Base-by-base conservation (phyloP, 1,140 invertebrate genomes). In the Brachionus angularis region DNA sequence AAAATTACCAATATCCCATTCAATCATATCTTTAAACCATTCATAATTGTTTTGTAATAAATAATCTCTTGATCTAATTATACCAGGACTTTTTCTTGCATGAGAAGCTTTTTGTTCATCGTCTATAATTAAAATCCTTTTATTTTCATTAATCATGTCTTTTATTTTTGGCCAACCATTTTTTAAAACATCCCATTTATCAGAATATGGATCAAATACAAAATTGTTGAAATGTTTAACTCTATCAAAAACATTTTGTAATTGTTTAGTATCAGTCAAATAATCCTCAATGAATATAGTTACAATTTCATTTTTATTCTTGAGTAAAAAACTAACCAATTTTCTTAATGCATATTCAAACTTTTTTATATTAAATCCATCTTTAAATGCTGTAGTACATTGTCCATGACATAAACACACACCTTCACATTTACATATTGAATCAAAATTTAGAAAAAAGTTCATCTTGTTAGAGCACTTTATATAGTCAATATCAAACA, bases 131-230 rank as follows among this genome's bases (percentile, higher is more conserved):
- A 67, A 34, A 16, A 67, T 47, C 31, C 62, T 29, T 25, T 67
- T 67, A 34, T 67, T 27, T 18, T 36, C 39, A 8, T 46, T n/a
- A 1, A 67, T n/a, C 62, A 67, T 67, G 5, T 67, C 23, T 18
- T 23, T 67, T 46, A 67, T 46, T 14, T 46, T 67, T 7, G 62
- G 62, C 62, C 62, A 67, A 31, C 62, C 62, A 10, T 47, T 67
- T 2, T 46, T 67, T 12, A 67, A 34, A 46, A 67, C 62, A 67
- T 67, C 46, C 62, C 62, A 67, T 67, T 67, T 7, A 0, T 36
- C 4, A 31, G 27, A 33, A 67, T 67, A 67, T 3, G 62, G 62
- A 46, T 67, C n/a, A 29, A 67, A 67, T 5, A 67, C 42, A 12
- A 67, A 33, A 23, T 27, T 33, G 42, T 67, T 67, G 18, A 67